Evolutionary conservation across 2,888 invertebrate species (phyloP).

Genomic region (Troilus luridus): DNA sequence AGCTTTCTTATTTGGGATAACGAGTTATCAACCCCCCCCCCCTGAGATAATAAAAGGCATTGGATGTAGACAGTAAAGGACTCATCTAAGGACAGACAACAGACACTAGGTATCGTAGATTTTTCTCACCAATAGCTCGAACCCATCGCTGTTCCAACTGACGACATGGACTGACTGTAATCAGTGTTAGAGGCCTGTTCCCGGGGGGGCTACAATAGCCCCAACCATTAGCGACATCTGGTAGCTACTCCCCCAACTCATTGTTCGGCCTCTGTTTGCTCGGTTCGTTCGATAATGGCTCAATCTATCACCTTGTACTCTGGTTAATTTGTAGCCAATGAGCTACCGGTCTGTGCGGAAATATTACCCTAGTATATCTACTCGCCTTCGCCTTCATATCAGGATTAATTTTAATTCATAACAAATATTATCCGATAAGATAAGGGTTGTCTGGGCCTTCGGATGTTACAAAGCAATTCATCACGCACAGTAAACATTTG

Average conservation of each 20-base stretch:
- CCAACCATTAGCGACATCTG: background rate
- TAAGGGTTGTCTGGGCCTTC: background rate
- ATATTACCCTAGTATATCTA: background rate
- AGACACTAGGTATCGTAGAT: background rate
- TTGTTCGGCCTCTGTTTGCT: constrained; percentile 3
- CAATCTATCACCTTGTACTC: background rate
- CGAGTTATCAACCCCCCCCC: background rate
- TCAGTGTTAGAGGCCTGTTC: constrained; percentile 5
- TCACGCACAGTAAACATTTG: background rate
- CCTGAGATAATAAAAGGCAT: background rate
- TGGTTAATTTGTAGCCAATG: constrained; percentile 25
- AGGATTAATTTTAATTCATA: background rate
- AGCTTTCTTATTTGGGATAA: background rate
- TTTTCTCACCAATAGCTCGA: background rate
- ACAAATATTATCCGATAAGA: background rate
- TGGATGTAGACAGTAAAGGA: background rate
- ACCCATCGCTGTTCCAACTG: background rate
- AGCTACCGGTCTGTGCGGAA: background rate
- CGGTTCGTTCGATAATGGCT: constrained; percentile 14
- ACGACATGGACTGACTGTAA: constrained; percentile 20
- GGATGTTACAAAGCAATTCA: no score
- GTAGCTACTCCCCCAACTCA: constrained; percentile 18
- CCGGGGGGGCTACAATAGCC: background rate
- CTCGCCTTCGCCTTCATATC: background rate
- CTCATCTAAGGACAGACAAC: background rate